Conservation (phyloP, 1,140 invertebrate species). For the Nasonia longicornis region DNA sequence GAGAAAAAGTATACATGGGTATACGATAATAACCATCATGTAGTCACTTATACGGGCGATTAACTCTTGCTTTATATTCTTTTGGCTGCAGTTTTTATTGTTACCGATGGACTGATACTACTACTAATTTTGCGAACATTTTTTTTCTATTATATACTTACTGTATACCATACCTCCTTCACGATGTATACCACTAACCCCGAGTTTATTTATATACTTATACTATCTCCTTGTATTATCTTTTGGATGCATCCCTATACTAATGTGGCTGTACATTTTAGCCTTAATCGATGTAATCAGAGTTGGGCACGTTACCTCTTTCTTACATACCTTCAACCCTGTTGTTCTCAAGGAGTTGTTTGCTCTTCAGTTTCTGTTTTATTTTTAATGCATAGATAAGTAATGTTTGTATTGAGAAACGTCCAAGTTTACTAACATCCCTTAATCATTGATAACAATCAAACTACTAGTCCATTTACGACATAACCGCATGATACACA, state of each 20-base stretch:
- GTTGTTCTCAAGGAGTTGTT: not conserved
- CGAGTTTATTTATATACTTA: constrained; percentile 23
- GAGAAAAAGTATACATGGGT: not conserved
- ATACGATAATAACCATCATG: not conserved
- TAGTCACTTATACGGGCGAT: not conserved
- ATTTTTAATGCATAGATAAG: not conserved
- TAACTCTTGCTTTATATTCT: constrained; percentile 22
- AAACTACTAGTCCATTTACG: not conserved
- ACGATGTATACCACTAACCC: constrained; percentile 13
- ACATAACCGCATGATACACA: not conserved
- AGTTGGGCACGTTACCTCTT: constrained; percentile 27
- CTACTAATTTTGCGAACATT: not conserved
- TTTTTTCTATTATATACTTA: constrained; percentile 7
- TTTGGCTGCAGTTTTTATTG: constrained; percentile 34
- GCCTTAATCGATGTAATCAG: constrained; percentile 37
- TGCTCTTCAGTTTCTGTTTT: not conserved
- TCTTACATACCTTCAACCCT: not conserved
- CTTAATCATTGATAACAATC: not conserved
- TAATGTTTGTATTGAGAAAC: not conserved
- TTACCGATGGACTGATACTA: constrained; percentile 22
- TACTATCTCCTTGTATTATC: constrained; percentile 7
- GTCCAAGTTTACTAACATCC: not conserved
- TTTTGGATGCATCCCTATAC: constrained; percentile 47
- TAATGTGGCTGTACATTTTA: constrained; percentile 47
- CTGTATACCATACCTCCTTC: not conserved